These are phyloP conservation scores for Ischnus inquisitorius DNA, from an alignment of 2,888 invertebrate genomes.

Conservation along the genomic window DNA sequence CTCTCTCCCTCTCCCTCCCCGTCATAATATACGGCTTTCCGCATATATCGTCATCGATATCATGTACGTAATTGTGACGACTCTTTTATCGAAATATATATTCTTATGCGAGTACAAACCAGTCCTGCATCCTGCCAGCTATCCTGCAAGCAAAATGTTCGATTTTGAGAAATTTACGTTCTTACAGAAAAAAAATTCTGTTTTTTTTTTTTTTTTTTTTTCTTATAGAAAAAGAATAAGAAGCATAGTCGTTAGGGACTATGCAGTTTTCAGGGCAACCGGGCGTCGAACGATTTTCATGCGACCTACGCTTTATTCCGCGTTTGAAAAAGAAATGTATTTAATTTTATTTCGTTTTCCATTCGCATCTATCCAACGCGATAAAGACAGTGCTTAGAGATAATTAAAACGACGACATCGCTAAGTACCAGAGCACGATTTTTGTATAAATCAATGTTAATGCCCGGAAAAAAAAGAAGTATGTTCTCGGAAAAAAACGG, in stretches of 20 bases:
- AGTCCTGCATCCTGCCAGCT: conserved; percentile 70
- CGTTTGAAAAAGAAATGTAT: no score
- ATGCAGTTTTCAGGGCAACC: conserved; percentile 58
- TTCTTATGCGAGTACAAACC: conserved; percentile 67
- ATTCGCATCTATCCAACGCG: not conserved
- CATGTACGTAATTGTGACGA: not conserved
- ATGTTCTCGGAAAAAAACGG: conserved; percentile 58
- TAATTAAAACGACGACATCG: not conserved
- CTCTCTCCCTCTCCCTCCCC: not conserved
- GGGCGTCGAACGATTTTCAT: conserved; percentile 25
- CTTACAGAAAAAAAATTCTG: conserved; percentile 16
- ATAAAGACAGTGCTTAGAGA: no score
- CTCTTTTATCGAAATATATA: conserved; percentile 15
- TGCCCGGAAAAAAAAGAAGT: conserved; percentile 20
- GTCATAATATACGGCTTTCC: not conserved
- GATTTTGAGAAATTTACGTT: conserved; percentile 65
- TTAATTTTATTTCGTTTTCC: not conserved
- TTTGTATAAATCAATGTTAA: not conserved
- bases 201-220: conserved; percentile 9
- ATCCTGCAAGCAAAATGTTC: conserved; percentile 69
- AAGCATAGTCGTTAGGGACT: conserved; percentile 17
- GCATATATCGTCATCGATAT: not conserved
- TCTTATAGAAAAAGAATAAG: not conserved
- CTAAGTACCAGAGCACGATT: not conserved
- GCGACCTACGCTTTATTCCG: not conserved